These are phyloP conservation scores for Epinephelus lanceolatus DNA, from an alignment of 2,113 vertebrate genomes.

Conservation along the genomic window DNA sequence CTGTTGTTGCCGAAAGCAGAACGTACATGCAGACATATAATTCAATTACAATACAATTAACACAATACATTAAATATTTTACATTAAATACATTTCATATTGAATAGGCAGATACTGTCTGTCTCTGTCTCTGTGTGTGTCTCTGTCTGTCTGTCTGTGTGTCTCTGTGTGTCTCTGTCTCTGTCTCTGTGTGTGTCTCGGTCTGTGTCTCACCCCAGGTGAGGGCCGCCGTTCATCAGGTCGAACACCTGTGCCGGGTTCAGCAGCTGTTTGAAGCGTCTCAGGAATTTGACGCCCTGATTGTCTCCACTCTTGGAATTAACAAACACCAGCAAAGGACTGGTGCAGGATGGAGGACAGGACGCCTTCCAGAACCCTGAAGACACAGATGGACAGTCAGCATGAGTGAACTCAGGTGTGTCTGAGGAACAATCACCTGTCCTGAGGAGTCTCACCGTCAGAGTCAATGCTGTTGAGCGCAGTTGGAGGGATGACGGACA, in stretches of 20 bases:
- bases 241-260: constrained; percentile 99
- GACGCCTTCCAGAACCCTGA: constrained; percentile 98
- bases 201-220: constrained; percentile 89
- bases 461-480: constrained; percentile 99
- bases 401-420: not conserved
- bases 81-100: no score
- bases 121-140: no score
- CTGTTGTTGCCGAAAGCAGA: no score
- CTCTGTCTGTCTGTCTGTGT: no score
- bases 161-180: no score
- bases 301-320: constrained; percentile 99
- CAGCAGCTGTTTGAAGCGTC: constrained; percentile 96
- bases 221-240: constrained; percentile 98
- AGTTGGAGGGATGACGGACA: constrained; percentile 97
- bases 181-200: no score
- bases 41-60: no score
- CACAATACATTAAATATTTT: no score
- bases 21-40: no score
- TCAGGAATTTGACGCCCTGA: constrained; percentile 96
- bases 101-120: no score
- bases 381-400: not conserved
- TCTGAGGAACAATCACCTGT: no score
- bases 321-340: constrained; percentile 95
- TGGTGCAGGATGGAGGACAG: constrained; percentile 95
- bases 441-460: constrained; percentile 87